phyloP scores from a whole-genome alignment of 1,140 invertebrate species.

The Nixonia krombeini region DNA sequence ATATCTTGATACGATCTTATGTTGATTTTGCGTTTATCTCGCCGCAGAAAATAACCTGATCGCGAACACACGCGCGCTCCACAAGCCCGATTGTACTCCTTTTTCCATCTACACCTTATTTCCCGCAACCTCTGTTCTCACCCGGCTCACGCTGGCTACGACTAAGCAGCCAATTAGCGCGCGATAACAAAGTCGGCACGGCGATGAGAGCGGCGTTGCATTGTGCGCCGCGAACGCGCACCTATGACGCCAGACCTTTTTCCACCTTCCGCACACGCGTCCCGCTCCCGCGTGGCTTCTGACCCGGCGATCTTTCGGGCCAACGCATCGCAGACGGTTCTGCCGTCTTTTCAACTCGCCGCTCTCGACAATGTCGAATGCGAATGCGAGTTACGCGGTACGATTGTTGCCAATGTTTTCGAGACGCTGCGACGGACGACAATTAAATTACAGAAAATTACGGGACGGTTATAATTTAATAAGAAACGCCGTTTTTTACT shows the following conservation, averaged over 20 bases:
- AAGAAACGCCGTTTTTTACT: no score
- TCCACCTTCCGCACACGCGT: constrained; percentile 16
- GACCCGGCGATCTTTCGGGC: no score
- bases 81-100: not conserved
- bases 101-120: constrained; percentile 15
- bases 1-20: no score
- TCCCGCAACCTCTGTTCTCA: constrained; percentile 14
- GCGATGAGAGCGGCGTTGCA: constrained; percentile 18
- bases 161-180: constrained; percentile 34
- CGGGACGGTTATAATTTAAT: no score
- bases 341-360: no score
- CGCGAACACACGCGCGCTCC: constrained; percentile 7
- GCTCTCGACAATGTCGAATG: no score
- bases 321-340: no score
- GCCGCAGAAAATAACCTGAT: constrained; percentile 25
- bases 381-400: no score
- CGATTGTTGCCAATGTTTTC: no score
- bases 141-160: constrained; percentile 14
- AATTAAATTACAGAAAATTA: no score
- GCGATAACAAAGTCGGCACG: constrained; percentile 28
- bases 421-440: no score
- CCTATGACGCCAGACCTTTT: constrained; percentile 28
- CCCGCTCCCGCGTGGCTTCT: constrained; percentile 24
- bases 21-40: no score
- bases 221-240: constrained; percentile 17